A percentile compares a stretch with the other conserved stretches of the same genome.
phyloP scores from a whole-genome alignment of 1,140 invertebrate species.

The Drosophila micromelanica region DNA sequence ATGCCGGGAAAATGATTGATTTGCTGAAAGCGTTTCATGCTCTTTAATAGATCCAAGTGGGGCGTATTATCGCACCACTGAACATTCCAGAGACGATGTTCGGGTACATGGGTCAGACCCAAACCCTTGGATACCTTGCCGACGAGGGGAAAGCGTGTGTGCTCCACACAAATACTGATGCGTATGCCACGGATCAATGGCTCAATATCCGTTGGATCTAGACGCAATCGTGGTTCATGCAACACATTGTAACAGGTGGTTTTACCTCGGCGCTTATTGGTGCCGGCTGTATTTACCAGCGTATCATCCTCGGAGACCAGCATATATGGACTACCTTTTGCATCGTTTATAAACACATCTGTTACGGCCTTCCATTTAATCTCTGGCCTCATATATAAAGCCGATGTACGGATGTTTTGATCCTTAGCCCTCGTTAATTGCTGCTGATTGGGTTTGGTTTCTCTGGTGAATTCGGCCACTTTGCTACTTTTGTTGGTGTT shows the following conservation, averaged over 20 bases:
- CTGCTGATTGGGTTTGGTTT: background rate
- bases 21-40: constrained; percentile 95
- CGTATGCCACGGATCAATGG: constrained; percentile 50
- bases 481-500: background rate
- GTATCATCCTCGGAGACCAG: constrained; percentile 40
- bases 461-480: background rate
- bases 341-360: background rate
- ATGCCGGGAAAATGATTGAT: constrained; percentile 96
- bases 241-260: constrained; percentile 54
- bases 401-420: too few relatives aligned
- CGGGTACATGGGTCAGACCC: constrained; percentile 64
- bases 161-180: constrained; percentile 63
- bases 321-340: constrained; percentile 28
- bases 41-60: constrained; percentile 91
- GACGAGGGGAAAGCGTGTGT: constrained; percentile 58
- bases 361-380: constrained; percentile 21
- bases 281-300: background rate
- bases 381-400: background rate
- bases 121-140: constrained; percentile 47
- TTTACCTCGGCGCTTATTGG: background rate
- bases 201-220: constrained; percentile 30
- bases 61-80: constrained; percentile 95
- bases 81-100: constrained; percentile 90
- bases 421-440: background rate
- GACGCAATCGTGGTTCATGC: constrained; percentile 9